These are phyloP conservation scores for Uloborus diversus DNA, from an alignment of 1,140 invertebrate genomes.

Conservation along the genomic window DNA sequence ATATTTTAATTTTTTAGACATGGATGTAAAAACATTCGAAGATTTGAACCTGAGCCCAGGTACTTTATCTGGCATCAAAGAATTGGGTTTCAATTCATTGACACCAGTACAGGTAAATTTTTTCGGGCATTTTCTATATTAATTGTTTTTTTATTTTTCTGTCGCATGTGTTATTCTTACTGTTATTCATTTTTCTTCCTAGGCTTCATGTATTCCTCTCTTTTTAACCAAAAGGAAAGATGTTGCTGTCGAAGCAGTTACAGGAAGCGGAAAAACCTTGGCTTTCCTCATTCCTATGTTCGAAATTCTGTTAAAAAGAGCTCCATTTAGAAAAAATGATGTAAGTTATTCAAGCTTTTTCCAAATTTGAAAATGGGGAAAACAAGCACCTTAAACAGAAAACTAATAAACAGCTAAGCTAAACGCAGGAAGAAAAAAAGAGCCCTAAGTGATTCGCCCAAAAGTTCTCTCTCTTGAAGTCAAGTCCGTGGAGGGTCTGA, in stretches of 20 bases:
- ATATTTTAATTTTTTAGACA: background rate
- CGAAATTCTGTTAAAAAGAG: constrained; percentile 79
- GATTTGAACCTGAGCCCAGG: constrained; percentile 14
- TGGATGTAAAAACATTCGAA: constrained; percentile 23
- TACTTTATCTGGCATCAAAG: constrained; percentile 12
- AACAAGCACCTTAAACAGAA: too few relatives aligned
- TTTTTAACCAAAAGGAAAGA: constrained; percentile 86
- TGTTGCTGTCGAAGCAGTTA: constrained; percentile 96
- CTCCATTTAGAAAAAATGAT: constrained; percentile 56
- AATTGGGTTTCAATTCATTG: constrained; percentile 21
- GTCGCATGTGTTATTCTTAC: background rate
- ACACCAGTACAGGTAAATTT: constrained; percentile 51
- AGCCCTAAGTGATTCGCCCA: too few relatives aligned
- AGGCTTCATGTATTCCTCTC: constrained; percentile 90
- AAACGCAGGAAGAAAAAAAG: too few relatives aligned
- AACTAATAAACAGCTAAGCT: too few relatives aligned
- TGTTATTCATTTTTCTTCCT: constrained; percentile 63
- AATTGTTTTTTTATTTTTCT: background rate
- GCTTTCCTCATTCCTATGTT: constrained; percentile 92
- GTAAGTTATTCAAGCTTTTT: too few relatives aligned
- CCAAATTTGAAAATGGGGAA: too few relatives aligned
- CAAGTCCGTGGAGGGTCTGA: too few relatives aligned
- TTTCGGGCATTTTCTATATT: background rate
- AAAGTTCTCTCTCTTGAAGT: too few relatives aligned
- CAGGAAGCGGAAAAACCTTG: constrained; percentile 95